phyloP scores from a whole-genome alignment of 1,140 invertebrate species.

The Drosophila fuyamai region DNA sequence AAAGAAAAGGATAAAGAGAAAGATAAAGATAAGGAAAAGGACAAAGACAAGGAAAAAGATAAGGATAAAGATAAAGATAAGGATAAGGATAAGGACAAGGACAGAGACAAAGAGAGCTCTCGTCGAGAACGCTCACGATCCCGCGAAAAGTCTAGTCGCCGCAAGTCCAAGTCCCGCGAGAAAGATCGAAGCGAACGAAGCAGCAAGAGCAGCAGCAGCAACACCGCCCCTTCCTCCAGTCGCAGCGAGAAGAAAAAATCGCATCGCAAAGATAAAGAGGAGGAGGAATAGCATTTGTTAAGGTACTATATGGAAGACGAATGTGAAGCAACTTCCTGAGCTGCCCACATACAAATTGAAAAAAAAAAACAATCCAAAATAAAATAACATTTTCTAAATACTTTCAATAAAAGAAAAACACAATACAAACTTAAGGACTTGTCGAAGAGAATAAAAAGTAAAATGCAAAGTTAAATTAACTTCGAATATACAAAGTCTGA shows the following conservation, averaged over 20 bases:
- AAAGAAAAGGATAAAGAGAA: constrained; percentile 75
- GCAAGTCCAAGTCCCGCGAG: constrained; percentile 87
- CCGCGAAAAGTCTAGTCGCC: constrained; percentile 86
- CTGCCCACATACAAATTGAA: constrained; percentile 21
- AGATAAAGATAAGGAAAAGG: constrained; percentile 51
- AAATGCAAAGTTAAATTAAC: constrained; percentile 5
- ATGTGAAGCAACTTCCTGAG: constrained; percentile 26
- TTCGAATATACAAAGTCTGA: no score
- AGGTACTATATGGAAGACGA: constrained; percentile 57
- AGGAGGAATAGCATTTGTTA: constrained; percentile 85
- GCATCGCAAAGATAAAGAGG: constrained; percentile 87
- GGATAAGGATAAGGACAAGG: constrained; percentile 47
- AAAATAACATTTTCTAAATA: constrained; percentile 17
- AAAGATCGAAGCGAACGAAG: constrained; percentile 86
- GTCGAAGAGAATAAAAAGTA: not conserved
- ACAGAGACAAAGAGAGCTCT: constrained; percentile 76
- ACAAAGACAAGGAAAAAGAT: constrained; percentile 68
- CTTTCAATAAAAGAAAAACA: constrained; percentile 51
- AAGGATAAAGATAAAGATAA: constrained; percentile 79
- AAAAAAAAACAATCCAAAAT: constrained; percentile 7
- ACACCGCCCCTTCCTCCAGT: constrained; percentile 50
- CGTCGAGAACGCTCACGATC: constrained; percentile 86
- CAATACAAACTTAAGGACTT: constrained; percentile 2
- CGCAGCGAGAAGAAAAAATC: constrained; percentile 88
- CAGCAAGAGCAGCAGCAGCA: constrained; percentile 60